Conservation (phyloP, 2,888 invertebrate genomes). For the Leucania comma region DNA sequence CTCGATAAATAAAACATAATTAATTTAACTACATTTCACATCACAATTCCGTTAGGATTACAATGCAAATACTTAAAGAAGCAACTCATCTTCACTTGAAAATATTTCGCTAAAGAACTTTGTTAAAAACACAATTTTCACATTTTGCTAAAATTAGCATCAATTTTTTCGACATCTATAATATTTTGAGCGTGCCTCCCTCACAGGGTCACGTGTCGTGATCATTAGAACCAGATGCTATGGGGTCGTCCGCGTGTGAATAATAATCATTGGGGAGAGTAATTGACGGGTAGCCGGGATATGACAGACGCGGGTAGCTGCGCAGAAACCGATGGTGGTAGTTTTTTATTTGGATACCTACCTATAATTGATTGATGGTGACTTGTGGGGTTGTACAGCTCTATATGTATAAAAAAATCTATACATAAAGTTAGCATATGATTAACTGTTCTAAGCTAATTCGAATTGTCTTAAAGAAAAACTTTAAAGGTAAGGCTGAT, state of each 20-base stretch:
- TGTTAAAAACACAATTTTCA: not conserved
- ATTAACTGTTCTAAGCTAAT: too few relatives aligned
- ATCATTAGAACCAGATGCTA: constrained; percentile 83
- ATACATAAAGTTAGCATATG: too few relatives aligned
- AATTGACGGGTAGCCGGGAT: constrained; percentile 72
- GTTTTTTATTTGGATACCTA: constrained; percentile 28
- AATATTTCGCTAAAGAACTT: too few relatives aligned
- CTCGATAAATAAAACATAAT: too few relatives aligned
- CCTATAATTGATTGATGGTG: constrained; percentile 10
- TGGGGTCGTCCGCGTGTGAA: constrained; percentile 71
- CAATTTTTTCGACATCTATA: constrained; percentile 49
- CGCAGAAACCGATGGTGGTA: constrained; percentile 19
- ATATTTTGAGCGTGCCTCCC: constrained; percentile 44
- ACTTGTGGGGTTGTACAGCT: too few relatives aligned
- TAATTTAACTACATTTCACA: too few relatives aligned
- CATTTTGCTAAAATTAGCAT: constrained; percentile 39
- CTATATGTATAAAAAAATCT: too few relatives aligned
- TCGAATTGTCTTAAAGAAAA: too few relatives aligned
- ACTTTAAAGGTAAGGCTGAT: too few relatives aligned
- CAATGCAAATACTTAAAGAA: too few relatives aligned
- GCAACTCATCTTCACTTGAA: too few relatives aligned
- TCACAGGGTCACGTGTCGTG: constrained; percentile 71
- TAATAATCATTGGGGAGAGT: constrained; percentile 77
- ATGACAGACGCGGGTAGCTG: constrained; percentile 63
- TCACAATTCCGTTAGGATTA: too few relatives aligned